Evolutionary conservation across 2,113 vertebrate species (phyloP).

Genomic region (Seriola dumerili): DNA sequence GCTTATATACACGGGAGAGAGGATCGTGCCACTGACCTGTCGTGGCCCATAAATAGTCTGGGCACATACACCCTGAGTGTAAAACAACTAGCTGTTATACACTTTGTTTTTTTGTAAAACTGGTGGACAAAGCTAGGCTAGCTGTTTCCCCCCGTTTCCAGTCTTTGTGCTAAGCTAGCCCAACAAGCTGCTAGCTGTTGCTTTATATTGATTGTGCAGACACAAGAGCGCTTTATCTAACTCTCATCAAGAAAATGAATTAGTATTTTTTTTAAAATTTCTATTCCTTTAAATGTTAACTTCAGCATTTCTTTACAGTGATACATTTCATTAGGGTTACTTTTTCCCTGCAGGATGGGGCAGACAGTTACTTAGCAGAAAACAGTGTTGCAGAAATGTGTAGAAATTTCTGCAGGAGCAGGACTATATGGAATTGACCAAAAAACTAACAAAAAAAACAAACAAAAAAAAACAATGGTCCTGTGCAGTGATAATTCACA

Average conservation of each 20-base stretch:
- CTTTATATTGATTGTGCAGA: too few relatives aligned
- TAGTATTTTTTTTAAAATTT: background rate
- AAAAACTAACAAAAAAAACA: background rate
- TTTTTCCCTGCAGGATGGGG: constrained; percentile 1
- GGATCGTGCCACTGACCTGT: too few relatives aligned
- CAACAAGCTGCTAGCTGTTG: too few relatives aligned
- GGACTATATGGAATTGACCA: background rate
- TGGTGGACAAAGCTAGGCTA: too few relatives aligned
- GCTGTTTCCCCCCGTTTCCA: too few relatives aligned
- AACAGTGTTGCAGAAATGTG: constrained; percentile 9
- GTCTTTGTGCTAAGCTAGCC: too few relatives aligned
- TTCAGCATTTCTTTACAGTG: background rate
- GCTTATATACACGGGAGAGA: background rate
- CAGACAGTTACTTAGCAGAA: background rate
- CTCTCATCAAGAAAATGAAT: background rate
- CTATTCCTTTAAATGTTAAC: background rate
- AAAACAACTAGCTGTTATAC: too few relatives aligned
- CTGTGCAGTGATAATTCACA: constrained; percentile 47
- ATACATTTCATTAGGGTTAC: background rate
- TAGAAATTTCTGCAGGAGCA: background rate
- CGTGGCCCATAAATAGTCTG: too few relatives aligned
- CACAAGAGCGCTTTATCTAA: too few relatives aligned
- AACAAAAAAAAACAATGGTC: background rate
- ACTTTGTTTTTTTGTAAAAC: too few relatives aligned
- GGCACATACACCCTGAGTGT: too few relatives aligned